Percentiles rank a stretch among this genome's conserved stretches.
phyloP scores from a whole-genome alignment of 2,113 vertebrate genomes.

The Hystrix cristata region DNA sequence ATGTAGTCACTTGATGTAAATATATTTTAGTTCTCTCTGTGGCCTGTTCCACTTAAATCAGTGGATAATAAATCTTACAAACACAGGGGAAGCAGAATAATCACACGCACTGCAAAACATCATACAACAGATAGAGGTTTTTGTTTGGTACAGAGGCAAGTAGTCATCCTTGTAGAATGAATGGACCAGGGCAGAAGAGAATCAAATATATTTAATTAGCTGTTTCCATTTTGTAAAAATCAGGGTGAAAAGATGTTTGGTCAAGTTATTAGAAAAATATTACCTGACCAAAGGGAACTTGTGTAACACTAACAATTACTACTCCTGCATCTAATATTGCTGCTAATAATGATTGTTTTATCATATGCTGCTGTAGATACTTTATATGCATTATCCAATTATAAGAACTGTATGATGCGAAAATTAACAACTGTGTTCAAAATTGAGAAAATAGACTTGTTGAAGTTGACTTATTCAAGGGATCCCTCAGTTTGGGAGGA shows the following conservation, averaged over 20 bases:
- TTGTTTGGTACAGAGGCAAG: background rate
- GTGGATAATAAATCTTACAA: background rate
- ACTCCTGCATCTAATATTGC: background rate
- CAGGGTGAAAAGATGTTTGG: background rate
- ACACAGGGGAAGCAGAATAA: background rate
- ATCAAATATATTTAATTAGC: background rate
- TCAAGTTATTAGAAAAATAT: background rate
- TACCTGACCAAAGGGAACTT: conserved; percentile 7
- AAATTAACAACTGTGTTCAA: conserved; percentile 27
- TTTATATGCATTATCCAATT: background rate
- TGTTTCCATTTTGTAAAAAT: background rate
- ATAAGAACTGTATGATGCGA: background rate
- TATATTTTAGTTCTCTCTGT: background rate
- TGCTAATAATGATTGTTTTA: background rate
- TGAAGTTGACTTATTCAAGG: background rate
- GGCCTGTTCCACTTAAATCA: background rate
- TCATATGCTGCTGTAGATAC: background rate
- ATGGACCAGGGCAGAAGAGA: background rate
- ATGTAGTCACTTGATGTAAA: background rate
- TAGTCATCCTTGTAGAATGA: background rate
- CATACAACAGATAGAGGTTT: background rate
- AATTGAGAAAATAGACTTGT: background rate
- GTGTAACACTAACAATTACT: conserved; percentile 17
- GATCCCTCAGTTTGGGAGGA: background rate
- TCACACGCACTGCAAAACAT: background rate